Conservation (phyloP, 2,888 invertebrate genomes). For the Orthosia gothica region DNA sequence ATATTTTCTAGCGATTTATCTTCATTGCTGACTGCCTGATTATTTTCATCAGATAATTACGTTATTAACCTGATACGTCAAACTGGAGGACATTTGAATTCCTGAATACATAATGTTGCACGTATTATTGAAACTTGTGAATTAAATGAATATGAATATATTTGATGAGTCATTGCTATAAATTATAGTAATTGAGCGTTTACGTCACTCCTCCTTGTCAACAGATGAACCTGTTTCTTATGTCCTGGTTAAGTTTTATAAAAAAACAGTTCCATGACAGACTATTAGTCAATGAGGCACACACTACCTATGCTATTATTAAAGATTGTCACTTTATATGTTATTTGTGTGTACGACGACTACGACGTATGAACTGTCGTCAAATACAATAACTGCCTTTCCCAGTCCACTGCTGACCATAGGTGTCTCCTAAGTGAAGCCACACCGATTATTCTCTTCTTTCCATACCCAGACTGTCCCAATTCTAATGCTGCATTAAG, state of each 20-base stretch:
- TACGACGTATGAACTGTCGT: no score
- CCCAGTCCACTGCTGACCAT: neutral
- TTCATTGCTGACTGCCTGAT: conserved; percentile 54
- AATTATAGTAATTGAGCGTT: neutral
- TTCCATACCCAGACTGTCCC: neutral
- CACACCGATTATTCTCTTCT: no score
- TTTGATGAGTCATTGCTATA: conserved; percentile 19
- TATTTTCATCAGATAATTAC: conserved; percentile 47
- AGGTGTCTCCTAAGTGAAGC: neutral
- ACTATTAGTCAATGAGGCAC: no score
- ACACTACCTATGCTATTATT: no score
- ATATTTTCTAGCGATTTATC: conserved; percentile 31
- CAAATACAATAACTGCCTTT: no score
- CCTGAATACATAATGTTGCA: conserved; percentile 21
- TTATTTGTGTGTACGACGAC: no score
- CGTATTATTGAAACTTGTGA: conserved; percentile 18
- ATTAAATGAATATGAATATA: conserved; percentile 14
- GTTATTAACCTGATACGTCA: conserved; percentile 37
- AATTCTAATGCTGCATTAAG: neutral
- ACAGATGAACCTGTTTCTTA: conserved; percentile 2
- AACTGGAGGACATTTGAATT: conserved; percentile 11
- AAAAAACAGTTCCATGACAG: neutral
- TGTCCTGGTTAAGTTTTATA: neutral
- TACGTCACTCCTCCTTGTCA: neutral
- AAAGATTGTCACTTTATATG: no score